phyloP scores from a whole-genome alignment of 2,797 vertebrate species.

The Amniataba percoides region DNA sequence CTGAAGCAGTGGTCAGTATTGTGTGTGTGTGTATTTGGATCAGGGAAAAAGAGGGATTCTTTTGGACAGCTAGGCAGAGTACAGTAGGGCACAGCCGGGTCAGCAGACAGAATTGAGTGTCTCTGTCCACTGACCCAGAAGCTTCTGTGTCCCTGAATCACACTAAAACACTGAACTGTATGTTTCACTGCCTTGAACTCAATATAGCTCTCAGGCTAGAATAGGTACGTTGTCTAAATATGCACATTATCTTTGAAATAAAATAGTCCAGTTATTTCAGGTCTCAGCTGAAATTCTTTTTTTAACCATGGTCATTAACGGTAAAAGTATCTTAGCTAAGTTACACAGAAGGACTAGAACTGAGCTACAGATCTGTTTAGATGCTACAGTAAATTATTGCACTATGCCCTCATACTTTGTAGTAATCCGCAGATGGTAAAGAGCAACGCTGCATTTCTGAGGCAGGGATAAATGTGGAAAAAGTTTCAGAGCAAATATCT shows the following conservation, averaged over 20 bases:
- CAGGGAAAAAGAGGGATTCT: slow-evolving; percentile 36
- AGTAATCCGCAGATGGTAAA: slow-evolving; percentile 32
- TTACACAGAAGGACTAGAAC: neutral
- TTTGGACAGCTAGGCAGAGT: slow-evolving; percentile 35
- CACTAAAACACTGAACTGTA: slow-evolving; percentile 10
- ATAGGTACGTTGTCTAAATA: neutral
- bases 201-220: neutral
- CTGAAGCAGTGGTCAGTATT: slow-evolving; percentile 20
- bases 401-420: neutral
- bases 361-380: neutral
- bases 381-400: neutral
- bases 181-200: slow-evolving; percentile 3
- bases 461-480: slow-evolving; percentile 65
- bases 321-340: neutral
- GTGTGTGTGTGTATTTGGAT: slow-evolving; percentile 27
- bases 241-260: neutral
- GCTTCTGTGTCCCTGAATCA: slow-evolving; percentile 22
- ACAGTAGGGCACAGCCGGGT: slow-evolving; percentile 50
- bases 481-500: slow-evolving; percentile 45
- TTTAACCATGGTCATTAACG: too few relatives aligned
- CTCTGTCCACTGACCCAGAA: slow-evolving; percentile 57
- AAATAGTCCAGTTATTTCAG: too few relatives aligned
- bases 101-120: slow-evolving; percentile 48
- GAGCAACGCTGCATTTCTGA: slow-evolving; percentile 12
- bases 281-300: too few relatives aligned